Conservation (phyloP, 2,888 invertebrate species). For the Pinctada fucata region DNA sequence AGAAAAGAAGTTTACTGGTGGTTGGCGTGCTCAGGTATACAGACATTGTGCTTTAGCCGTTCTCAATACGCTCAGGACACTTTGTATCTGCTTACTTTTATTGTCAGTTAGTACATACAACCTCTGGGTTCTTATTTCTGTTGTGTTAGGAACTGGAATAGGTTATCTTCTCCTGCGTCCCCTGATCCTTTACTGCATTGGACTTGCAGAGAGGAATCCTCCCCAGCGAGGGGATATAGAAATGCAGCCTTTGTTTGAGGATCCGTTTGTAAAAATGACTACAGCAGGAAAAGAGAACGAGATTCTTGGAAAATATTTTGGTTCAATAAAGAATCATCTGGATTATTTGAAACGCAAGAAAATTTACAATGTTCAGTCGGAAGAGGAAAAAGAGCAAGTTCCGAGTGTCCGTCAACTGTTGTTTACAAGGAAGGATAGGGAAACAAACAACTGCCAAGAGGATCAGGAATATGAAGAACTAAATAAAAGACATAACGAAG, state of each 20-base stretch:
- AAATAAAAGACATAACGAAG: background rate
- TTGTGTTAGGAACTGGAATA: constrained; percentile 1
- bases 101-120: constrained; percentile 11
- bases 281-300: background rate
- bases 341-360: background rate
- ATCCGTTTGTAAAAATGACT: background rate
- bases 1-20: no score
- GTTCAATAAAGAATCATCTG: background rate
- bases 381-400: background rate
- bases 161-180: constrained; percentile 19
- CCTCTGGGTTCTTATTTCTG: constrained; percentile 12
- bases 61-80: background rate
- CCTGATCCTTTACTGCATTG: constrained; percentile 1
- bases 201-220: background rate
- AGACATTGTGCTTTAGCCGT: constrained; percentile 2
- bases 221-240: background rate
- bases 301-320: background rate
- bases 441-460: background rate
- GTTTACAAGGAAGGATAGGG: background rate
- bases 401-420: background rate
- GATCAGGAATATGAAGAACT: background rate
- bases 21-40: no score
- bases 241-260: background rate
- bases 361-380: background rate
- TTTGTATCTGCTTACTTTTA: background rate